Evolutionary conservation across 2,113 vertebrate species (phyloP).

Genomic region (Syngnathoides biaculeatus): DNA sequence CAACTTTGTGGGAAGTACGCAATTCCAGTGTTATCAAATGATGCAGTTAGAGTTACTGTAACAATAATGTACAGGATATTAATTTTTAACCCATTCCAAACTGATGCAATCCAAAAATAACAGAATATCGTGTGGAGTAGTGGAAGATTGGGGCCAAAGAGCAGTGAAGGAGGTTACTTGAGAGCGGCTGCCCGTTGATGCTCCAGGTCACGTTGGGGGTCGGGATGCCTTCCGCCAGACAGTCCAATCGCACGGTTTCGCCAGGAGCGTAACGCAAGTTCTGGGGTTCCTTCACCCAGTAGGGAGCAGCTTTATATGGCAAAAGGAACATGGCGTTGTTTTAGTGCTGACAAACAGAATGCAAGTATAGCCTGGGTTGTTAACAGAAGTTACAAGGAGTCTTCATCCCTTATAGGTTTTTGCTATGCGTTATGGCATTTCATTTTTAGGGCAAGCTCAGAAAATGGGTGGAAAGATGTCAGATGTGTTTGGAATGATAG

Average conservation of each 20-base stretch:
- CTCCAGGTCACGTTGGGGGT: slow-evolving; percentile 77
- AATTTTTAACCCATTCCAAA: too few species aligned
- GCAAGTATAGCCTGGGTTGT: neutral
- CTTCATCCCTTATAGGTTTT: neutral
- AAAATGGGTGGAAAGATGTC: too few species aligned
- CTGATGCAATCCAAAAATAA: too few species aligned
- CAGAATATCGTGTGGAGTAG: too few species aligned
- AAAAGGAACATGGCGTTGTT: neutral
- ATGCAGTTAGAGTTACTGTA: too few species aligned
- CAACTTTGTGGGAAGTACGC: too few species aligned
- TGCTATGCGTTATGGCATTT: neutral
- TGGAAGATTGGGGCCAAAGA: neutral
- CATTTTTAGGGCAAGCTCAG: neutral
- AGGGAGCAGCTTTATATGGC: slow-evolving; percentile 73
- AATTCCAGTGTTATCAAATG: too few species aligned
- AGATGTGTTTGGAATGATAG: neutral
- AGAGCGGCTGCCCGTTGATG: slow-evolving; percentile 76
- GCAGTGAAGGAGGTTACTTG: slow-evolving; percentile 38
- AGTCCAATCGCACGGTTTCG: slow-evolving; percentile 77
- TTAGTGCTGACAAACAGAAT: neutral
- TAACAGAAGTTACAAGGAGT: neutral
- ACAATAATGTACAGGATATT: too few species aligned
- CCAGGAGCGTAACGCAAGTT: slow-evolving; percentile 75
- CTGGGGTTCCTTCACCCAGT: slow-evolving; percentile 75
- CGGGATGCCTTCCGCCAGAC: slow-evolving; percentile 80